Percentiles rank a stretch among this genome's conserved stretches.
These are phyloP conservation scores for Scaptomyza polygonia DNA, from an alignment of 2,888 invertebrate species.

Conservation along the genomic window DNA sequence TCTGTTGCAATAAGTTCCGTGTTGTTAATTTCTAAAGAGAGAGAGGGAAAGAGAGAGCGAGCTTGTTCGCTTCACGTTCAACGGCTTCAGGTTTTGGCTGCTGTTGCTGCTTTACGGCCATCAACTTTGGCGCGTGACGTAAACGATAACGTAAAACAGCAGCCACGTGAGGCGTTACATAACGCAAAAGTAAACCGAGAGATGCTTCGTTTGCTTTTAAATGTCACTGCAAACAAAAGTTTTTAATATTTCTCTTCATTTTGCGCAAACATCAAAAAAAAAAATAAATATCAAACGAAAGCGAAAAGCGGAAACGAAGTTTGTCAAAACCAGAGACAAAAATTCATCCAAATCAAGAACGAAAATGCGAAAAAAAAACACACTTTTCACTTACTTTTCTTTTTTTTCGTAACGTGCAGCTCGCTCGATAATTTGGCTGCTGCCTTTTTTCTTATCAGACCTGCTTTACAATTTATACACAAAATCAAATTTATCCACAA, in stretches of 20 bases:
- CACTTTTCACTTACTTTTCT: slow-evolving; percentile 13
- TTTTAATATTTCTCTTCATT: slow-evolving; percentile 33
- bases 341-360: slow-evolving; percentile 19
- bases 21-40: slow-evolving; percentile 80
- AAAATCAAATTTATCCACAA: slow-evolving; percentile 26
- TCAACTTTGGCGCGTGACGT: slow-evolving; percentile 68
- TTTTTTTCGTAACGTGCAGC: slow-evolving; percentile 10
- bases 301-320: slow-evolving; percentile 15
- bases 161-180: slow-evolving; percentile 71
- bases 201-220: slow-evolving; percentile 72
- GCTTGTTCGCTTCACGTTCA: slow-evolving; percentile 56
- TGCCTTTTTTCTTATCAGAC: slow-evolving; percentile 84
- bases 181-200: slow-evolving; percentile 28
- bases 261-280: slow-evolving; percentile 1
- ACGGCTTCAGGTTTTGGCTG: slow-evolving; percentile 46
- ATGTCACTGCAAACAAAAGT: slow-evolving; percentile 64
- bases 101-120: slow-evolving; percentile 49
- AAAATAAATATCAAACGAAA: slow-evolving; percentile 25
- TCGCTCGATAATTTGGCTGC: slow-evolving; percentile 54
- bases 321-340: slow-evolving; percentile 28
- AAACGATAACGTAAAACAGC: slow-evolving; percentile 70
- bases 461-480: slow-evolving; percentile 56
- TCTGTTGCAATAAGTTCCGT: slow-evolving; percentile 78
- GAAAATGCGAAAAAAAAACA: background rate
- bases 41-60: slow-evolving; percentile 33